Base-by-base conservation (phyloP, 1,140 invertebrate species). In the Ericerus pela region DNA sequence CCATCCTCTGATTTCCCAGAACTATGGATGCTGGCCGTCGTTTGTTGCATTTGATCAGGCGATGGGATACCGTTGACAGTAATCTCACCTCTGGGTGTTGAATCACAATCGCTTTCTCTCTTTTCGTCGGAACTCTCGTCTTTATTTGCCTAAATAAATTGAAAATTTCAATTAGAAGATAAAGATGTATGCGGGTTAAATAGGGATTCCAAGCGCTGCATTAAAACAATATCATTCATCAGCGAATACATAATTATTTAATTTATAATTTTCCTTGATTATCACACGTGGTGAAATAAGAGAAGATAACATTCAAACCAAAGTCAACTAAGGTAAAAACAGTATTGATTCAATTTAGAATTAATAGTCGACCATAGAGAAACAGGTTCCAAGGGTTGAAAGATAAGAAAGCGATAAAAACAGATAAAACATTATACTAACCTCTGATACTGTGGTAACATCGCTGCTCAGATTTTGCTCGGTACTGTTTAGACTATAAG, bases 1-100 rank as follows among this genome's bases (percentile, higher is more conserved):
- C 41, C 26, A 22, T 47, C 41, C 26, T 47, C 41, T 18, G 41
- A 47, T 47, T 47, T 47, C n/a, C n/a, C n/a, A n/a, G n/a, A n/a
- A 24, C 20, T 22, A 24, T 47, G 41, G 12, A 10, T 47, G 11
- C 20, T 24, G 18, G 16, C 16, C 6, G 18, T 22, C 41, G 20
- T 10, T 3, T 3, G 41, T 47, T 6, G 5, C 14, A 10, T 12
- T 24, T 18, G 41, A 5, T 10, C 10, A 22, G 41, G 41, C 4
- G 41, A 47, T 24, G 41, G 26, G 41, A 47, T 47, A 10, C 41
- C 41, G 14, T 47, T 47, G 4, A 47, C 41, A 4, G 8, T 20
- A 47, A 24, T 47, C 2, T 2, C 26, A 24, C 16, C 16, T 2
- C 14, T 47, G 2, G 20, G 3, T 22, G 8, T 8, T 47, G 11